A percentile compares a stretch with the other conserved stretches of the same genome.
phyloP scores from a whole-genome alignment of 2,888 invertebrate species.

The Sminthurides aquaticus region DNA sequence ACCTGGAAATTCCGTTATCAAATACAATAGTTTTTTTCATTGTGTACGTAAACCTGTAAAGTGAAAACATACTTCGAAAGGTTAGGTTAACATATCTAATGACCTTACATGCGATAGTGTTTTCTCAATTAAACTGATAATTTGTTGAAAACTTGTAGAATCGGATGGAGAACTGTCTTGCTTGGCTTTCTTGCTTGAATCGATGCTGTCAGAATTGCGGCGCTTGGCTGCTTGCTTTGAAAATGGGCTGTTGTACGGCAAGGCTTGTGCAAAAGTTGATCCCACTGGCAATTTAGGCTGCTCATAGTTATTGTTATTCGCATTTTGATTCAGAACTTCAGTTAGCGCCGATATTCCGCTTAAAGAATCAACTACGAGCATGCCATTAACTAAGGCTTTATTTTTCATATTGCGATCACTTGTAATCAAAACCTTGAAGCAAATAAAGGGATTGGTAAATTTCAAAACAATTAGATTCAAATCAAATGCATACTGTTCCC shows the following conservation, averaged over 20 bases:
- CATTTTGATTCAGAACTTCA: neutral
- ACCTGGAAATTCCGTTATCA: slow-evolving; percentile 45
- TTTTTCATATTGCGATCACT: slow-evolving; percentile 39
- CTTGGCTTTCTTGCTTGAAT: neutral
- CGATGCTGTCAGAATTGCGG: neutral
- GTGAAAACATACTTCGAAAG: neutral
- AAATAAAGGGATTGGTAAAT: slow-evolving; percentile 5
- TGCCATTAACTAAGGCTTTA: slow-evolving; percentile 35
- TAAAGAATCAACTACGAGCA: slow-evolving; percentile 4
- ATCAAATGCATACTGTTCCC: slow-evolving; percentile 2
- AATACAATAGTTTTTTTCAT: slow-evolving; percentile 31
- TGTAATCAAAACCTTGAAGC: slow-evolving; percentile 38
- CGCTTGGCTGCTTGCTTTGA: neutral
- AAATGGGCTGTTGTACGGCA: neutral
- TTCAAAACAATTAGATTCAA: too few relatives aligned
- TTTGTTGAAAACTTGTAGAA: neutral
- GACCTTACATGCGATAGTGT: slow-evolving; percentile 14
- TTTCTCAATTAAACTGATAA: slow-evolving; percentile 1
- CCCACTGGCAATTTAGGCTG: neutral
- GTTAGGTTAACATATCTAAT: too few relatives aligned
- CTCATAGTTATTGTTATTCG: neutral
- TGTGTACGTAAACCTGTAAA: neutral
- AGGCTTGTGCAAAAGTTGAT: neutral
- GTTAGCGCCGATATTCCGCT: neutral
- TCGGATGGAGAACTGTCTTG: neutral